A percentile compares a stretch with the other conserved stretches of the same genome.
Evolutionary conservation across 2,797 vertebrate species (phyloP).

Genomic region (Premnoplex brunnescens): DNA sequence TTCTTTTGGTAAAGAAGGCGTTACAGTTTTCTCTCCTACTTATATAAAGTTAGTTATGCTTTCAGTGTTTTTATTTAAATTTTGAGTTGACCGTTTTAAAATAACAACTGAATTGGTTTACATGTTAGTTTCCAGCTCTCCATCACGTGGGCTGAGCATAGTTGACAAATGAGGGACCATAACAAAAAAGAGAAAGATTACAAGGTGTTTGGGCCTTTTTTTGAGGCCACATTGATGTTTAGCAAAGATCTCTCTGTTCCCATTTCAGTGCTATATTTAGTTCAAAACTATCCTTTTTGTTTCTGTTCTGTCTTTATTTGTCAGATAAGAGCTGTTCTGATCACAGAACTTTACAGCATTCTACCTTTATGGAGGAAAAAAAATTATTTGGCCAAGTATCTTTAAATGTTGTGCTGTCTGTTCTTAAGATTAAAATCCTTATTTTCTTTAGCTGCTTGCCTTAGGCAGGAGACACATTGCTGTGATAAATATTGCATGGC

Average conservation of each 20-base stretch:
- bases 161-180: neutral
- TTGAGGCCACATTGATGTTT: neutral
- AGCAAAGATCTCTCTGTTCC: neutral
- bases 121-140: neutral
- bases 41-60: neutral
- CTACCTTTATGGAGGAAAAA: neutral
- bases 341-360: neutral
- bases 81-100: neutral
- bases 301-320: neutral
- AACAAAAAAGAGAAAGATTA: neutral
- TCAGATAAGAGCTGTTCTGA: neutral
- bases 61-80: neutral
- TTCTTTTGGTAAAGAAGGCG: neutral
- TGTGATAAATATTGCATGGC: neutral
- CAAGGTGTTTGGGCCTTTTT: neutral
- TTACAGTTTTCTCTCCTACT: neutral
- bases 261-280: neutral
- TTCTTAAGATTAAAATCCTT: neutral
- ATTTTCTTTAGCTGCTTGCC: neutral
- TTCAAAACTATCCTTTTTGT: neutral
- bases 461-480: neutral
- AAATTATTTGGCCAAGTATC: neutral
- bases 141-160: neutral
- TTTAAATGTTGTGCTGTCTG: neutral
- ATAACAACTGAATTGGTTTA: neutral